Evolutionary conservation across 2,888 invertebrate genomes (phyloP).

Genomic region (Augiades crinisus): DNA sequence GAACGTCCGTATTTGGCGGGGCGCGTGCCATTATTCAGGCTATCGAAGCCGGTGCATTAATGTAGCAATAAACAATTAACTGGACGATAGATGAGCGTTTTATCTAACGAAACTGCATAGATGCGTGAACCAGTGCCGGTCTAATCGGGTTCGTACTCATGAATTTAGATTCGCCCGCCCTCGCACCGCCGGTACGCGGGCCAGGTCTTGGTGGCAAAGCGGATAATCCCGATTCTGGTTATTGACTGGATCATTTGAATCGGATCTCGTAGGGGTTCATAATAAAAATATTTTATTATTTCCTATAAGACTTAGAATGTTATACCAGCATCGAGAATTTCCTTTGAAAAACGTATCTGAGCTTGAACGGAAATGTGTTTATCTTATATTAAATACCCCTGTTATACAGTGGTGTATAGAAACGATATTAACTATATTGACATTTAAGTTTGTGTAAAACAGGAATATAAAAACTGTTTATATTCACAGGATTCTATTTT

Average conservation of each 20-base stretch:
- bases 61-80: conserved; percentile 43
- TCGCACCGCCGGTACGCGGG: conserved; percentile 23
- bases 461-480: no score
- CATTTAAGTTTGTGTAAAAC: no score
- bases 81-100: conserved; percentile 42
- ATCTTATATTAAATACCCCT: no score
- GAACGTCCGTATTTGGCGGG: conserved; percentile 18
- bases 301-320: no score
- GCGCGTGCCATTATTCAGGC: conserved; percentile 23
- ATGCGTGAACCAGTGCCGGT: conserved; percentile 45
- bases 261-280: no score
- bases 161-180: conserved; percentile 53
- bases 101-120: conserved; percentile 49
- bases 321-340: no score
- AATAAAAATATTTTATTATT: no score
- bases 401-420: no score
- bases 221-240: conserved; percentile 8
- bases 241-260: background rate
- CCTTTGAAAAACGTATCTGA: no score
- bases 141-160: conserved; percentile 60
- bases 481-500: no score
- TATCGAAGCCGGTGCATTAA: conserved; percentile 40
- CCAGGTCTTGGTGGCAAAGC: background rate
- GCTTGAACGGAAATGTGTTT: no score
- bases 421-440: no score